phyloP scores from a whole-genome alignment of 30 jellyfish, hydroid and myxozoan genomes.

The Catostylus mosaicus region DNA sequence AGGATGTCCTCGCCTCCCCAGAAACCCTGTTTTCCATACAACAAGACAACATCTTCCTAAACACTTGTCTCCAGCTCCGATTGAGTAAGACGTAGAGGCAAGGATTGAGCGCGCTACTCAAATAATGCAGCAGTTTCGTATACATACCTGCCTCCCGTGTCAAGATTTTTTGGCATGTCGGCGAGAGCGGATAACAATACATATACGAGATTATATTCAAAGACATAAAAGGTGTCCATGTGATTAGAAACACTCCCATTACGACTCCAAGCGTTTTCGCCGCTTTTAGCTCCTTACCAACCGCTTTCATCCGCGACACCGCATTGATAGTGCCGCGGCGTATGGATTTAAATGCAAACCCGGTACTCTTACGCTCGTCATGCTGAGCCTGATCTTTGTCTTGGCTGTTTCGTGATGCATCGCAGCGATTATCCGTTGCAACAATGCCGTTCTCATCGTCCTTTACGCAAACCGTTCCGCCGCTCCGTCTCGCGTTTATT shows the following conservation, averaged over 20 bases:
- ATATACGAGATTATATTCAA: slow-evolving; percentile 57
- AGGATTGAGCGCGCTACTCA: slow-evolving; percentile 86
- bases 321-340: slow-evolving; percentile 63
- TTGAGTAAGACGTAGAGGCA: slow-evolving; percentile 73
- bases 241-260: slow-evolving; percentile 73
- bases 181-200: slow-evolving; percentile 36
- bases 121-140: slow-evolving; percentile 80
- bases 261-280: slow-evolving; percentile 85
- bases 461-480: background rate
- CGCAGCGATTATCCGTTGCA: background rate
- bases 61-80: slow-evolving; percentile 83
- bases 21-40: slow-evolving; percentile 17
- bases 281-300: slow-evolving; percentile 85
- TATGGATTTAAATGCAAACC: background rate
- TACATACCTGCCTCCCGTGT: slow-evolving; percentile 37
- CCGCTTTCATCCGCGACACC: slow-evolving; percentile 32
- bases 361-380: background rate
- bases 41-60: slow-evolving; percentile 58
- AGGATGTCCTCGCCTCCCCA: slow-evolving; percentile 22
- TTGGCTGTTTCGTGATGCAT: background rate
- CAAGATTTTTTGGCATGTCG: slow-evolving; percentile 29
- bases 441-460: background rate
- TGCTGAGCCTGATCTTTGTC: background rate
- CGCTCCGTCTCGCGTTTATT: background rate
- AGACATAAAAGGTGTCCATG: slow-evolving; percentile 95